Evolutionary conservation across 1,140 invertebrate genomes (phyloP).

Genomic region (Neomicropteryx cornuta): DNA sequence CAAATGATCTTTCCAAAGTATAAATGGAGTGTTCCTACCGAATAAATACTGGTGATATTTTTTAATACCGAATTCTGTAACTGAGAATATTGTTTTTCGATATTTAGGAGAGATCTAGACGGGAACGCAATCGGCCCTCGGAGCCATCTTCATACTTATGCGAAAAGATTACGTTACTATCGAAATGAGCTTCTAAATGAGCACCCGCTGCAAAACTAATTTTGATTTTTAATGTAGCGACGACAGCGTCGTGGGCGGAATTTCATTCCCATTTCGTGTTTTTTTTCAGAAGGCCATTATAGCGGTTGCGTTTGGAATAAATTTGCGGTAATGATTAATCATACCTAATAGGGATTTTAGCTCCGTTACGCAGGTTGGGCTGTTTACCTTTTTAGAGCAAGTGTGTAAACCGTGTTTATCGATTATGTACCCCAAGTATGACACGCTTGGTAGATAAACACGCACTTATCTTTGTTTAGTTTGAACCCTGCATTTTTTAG

Average conservation of each 20-base stretch:
- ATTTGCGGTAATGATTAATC: conserved; percentile 10
- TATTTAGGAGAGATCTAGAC: too few relatives aligned
- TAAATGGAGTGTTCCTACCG: background rate
- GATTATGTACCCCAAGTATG: conserved; percentile 14
- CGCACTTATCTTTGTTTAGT: conserved; percentile 4
- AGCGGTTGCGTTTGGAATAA: conserved; percentile 4
- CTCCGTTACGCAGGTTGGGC: conserved; percentile 8
- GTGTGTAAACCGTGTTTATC: conserved; percentile 14
- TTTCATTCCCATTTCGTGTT: background rate
- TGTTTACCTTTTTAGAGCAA: conserved; percentile 7
- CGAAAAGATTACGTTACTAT: background rate
- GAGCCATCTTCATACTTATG: background rate
- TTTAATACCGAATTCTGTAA: background rate
- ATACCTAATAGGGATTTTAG: conserved; percentile 12
- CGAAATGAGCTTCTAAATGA: conserved; percentile 4
- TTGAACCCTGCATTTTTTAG: conserved; percentile 4
- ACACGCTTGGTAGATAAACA: conserved; percentile 4
- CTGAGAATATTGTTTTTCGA: background rate
- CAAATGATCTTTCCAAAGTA: background rate
- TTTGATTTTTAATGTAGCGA: background rate
- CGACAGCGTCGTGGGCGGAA: background rate
- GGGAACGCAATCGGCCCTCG: background rate
- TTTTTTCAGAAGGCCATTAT: background rate
- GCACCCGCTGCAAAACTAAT: conserved; percentile 1
- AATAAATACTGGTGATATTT: background rate